Conservation (phyloP, 1,140 invertebrate species). For the Atta colombica region DNA sequence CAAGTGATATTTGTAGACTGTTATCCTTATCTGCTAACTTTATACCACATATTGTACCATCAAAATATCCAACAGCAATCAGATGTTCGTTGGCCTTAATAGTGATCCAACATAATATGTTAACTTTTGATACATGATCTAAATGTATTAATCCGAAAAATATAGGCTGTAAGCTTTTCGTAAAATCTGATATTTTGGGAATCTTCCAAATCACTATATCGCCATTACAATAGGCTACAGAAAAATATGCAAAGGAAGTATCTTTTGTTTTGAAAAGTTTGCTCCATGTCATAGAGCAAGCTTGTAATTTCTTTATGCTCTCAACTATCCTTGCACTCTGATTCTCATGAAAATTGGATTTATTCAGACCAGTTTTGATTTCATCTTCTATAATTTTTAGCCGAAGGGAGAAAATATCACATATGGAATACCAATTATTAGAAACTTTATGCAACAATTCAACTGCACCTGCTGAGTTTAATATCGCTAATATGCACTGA, state of each 20-base stretch:
- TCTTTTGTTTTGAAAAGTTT: constrained; percentile 63
- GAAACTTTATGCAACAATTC: constrained; percentile 78
- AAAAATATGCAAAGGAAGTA: constrained; percentile 79
- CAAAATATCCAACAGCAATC: constrained; percentile 80
- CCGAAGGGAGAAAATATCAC: constrained; percentile 75
- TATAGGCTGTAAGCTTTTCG: constrained; percentile 51
- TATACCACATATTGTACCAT: constrained; percentile 79
- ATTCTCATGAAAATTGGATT: constrained; percentile 23
- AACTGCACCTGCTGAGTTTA: constrained; percentile 81
- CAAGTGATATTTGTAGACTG: constrained; percentile 49
- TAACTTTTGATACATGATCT: constrained; percentile 72
- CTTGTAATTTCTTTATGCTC: constrained; percentile 73
- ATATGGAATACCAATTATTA: constrained; percentile 80
- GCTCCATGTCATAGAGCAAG: constrained; percentile 82
- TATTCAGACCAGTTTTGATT: constrained; percentile 53
- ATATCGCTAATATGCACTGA: constrained; percentile 80
- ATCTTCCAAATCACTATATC: constrained; percentile 83
- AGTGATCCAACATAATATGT: constrained; percentile 77
- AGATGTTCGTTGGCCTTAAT: constrained; percentile 67
- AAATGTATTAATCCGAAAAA: constrained; percentile 72
- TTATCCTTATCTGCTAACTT: constrained; percentile 62
- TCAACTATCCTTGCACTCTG: constrained; percentile 51
- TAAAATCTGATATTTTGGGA: constrained; percentile 66
- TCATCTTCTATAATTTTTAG: constrained; percentile 69
- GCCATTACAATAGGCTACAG: constrained; percentile 78